Percentiles rank a stretch among this genome's conserved stretches.
Conservation (phyloP, 92 coral and sea anemone genomes). For the Zoanthus sociatus region DNA sequence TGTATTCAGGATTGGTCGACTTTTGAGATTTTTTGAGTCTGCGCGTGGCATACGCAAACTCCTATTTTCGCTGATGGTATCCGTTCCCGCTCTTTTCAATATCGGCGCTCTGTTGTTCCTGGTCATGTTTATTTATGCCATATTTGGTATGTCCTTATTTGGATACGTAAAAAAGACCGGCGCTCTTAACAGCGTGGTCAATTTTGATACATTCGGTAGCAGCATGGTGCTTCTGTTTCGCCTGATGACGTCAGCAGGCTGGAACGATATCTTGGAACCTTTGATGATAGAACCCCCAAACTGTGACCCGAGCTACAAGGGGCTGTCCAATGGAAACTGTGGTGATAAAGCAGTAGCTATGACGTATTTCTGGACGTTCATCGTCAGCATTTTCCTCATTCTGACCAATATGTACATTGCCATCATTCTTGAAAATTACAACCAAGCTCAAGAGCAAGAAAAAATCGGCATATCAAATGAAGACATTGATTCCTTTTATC, state of each 20-base stretch:
- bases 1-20: constrained; percentile 91
- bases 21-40: constrained; percentile 89
- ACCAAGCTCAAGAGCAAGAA: constrained; percentile 89
- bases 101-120: constrained; percentile 92
- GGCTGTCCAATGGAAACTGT: constrained; percentile 84
- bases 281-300: constrained; percentile 90
- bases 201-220: constrained; percentile 91
- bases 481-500: constrained; percentile 91
- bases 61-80: constrained; percentile 81
- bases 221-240: constrained; percentile 89
- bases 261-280: constrained; percentile 93
- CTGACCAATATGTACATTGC: constrained; percentile 99
- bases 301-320: constrained; percentile 86
- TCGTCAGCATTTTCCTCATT: constrained; percentile 81
- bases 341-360: constrained; percentile 74
- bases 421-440: constrained; percentile 91
- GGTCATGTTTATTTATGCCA: constrained; percentile 88
- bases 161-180: constrained; percentile 91
- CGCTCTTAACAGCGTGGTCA: constrained; percentile 90
- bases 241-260: constrained; percentile 96
- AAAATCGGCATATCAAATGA: constrained; percentile 96
- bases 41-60: constrained; percentile 94
- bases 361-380: constrained; percentile 74
- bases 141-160: constrained; percentile 95
- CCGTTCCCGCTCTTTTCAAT: constrained; percentile 92